A percentile compares a stretch with the other conserved stretches of the same genome.
Evolutionary conservation across 2,888 invertebrate genomes (phyloP).

Genomic region (Eurytoma adleriae): DNA sequence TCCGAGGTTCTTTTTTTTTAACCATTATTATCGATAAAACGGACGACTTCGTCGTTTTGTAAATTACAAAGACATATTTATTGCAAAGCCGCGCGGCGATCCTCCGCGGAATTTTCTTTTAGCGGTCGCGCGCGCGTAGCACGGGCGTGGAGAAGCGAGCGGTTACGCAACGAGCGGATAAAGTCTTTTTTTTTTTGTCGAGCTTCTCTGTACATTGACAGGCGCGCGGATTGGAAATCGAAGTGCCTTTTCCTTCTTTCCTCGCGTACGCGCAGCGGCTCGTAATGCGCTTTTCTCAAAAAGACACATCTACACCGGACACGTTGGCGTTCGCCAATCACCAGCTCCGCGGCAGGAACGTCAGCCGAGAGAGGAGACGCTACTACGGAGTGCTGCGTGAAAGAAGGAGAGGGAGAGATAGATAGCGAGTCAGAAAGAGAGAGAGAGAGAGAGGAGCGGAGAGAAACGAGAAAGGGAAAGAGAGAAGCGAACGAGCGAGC

Average conservation of each 20-base stretch:
- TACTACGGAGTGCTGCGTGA: slow-evolving; percentile 37
- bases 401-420: slow-evolving; percentile 43
- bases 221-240: no score
- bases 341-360: slow-evolving; percentile 2
- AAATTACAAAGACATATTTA: slow-evolving; percentile 44
- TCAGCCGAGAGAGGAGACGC: slow-evolving; percentile 32
- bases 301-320: no score
- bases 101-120: slow-evolving; percentile 4
- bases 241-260: no score
- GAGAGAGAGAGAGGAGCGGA: slow-evolving; percentile 35
- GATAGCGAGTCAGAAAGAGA: slow-evolving; percentile 33
- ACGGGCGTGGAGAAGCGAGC: slow-evolving; percentile 17
- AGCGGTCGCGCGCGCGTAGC: slow-evolving; percentile 12
- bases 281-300: no score
- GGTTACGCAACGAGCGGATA: slow-evolving; percentile 27
- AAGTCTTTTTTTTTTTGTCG: not conserved
- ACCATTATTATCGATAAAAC: not conserved
- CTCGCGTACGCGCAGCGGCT: no score
- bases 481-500: slow-evolving; percentile 31
- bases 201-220: not conserved
- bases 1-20: not conserved
- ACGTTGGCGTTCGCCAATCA: no score
- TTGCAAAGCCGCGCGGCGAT: slow-evolving; percentile 21
- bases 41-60: slow-evolving; percentile 23
- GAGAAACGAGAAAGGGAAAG: slow-evolving; percentile 32